phyloP scores from a whole-genome alignment of 2,797 vertebrate species.

The Aratinga solstitialis region DNA sequence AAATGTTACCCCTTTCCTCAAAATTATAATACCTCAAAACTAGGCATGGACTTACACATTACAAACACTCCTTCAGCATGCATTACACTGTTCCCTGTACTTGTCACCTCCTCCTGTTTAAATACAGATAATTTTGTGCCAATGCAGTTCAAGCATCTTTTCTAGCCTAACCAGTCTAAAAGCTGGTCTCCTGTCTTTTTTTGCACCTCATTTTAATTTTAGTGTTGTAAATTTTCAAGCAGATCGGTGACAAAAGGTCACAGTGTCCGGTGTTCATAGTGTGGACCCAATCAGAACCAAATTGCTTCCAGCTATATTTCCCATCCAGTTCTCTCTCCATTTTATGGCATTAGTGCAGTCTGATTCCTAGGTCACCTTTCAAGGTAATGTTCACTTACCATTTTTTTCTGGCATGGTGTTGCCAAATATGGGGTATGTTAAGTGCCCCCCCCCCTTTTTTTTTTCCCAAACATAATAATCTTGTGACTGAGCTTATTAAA shows the following conservation, averaged over 20 bases:
- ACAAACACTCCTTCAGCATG: rapidly evolving
- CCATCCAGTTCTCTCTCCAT: not conserved
- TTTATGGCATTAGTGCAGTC: not conserved
- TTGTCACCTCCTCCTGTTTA: not conserved
- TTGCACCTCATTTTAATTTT: not conserved
- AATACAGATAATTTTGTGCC: not conserved
- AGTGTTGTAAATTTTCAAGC: not conserved
- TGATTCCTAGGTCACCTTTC: not conserved
- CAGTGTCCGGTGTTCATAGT: not conserved
- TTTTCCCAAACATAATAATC: not conserved
- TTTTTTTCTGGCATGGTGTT: not conserved
- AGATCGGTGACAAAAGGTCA: not conserved
- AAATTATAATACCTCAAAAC: not conserved
- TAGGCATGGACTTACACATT: rapidly evolving
- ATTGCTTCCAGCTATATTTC: not conserved
- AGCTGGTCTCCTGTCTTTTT: not conserved
- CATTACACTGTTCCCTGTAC: not conserved
- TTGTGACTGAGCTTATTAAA: not conserved
- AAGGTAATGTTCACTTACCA: not conserved
- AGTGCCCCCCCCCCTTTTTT: rapidly evolving
- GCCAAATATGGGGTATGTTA: not conserved
- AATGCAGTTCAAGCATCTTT: not conserved
- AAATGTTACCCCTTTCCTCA: not conserved
- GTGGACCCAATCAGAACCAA: not conserved
- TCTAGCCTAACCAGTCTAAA: not conserved